Conservation (phyloP, 1,140 invertebrate species). For the Rhynchophorus ferrugineus region DNA sequence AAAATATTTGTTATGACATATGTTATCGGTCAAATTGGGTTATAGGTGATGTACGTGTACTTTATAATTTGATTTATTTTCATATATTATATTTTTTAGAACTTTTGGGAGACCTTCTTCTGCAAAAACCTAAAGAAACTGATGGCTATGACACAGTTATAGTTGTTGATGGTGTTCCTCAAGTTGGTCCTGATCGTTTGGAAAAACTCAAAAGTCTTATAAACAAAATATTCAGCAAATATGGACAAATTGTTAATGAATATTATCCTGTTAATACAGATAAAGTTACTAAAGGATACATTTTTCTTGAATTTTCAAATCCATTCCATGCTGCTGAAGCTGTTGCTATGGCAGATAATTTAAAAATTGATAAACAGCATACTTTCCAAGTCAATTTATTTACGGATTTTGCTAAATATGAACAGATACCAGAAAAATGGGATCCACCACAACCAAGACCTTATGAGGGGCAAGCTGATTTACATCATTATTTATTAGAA, state of each 20-base stretch:
- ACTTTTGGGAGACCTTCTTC: slow-evolving; percentile 77
- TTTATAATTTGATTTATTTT: no score
- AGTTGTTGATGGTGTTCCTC: slow-evolving; percentile 92
- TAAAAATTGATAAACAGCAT: slow-evolving; percentile 94
- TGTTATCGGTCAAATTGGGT: no score
- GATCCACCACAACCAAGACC: slow-evolving; percentile 78
- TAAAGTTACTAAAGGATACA: slow-evolving; percentile 86
- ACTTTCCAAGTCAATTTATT: slow-evolving; percentile 94
- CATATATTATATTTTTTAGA: no score
- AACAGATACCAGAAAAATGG: slow-evolving; percentile 89
- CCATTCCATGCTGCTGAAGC: slow-evolving; percentile 77
- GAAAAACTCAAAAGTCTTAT: slow-evolving; percentile 92
- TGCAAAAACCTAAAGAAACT: slow-evolving; percentile 82
- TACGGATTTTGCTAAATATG: slow-evolving; percentile 86
- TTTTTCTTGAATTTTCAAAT: slow-evolving; percentile 87
- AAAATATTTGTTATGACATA: no score
- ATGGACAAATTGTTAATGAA: slow-evolving; percentile 84
- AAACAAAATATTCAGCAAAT: slow-evolving; percentile 86
- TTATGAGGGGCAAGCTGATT: slow-evolving; percentile 81
- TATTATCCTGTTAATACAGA: slow-evolving; percentile 80
- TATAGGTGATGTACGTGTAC: no score
- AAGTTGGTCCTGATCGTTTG: slow-evolving; percentile 83
- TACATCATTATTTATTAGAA: slow-evolving; percentile 87
- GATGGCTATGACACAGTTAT: slow-evolving; percentile 94
- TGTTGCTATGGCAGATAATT: slow-evolving; percentile 80